Percentiles rank a stretch among this genome's conserved stretches.
Evolutionary conservation across 2,113 vertebrate genomes (phyloP).

Genomic region (Typhlomys cinereus): DNA sequence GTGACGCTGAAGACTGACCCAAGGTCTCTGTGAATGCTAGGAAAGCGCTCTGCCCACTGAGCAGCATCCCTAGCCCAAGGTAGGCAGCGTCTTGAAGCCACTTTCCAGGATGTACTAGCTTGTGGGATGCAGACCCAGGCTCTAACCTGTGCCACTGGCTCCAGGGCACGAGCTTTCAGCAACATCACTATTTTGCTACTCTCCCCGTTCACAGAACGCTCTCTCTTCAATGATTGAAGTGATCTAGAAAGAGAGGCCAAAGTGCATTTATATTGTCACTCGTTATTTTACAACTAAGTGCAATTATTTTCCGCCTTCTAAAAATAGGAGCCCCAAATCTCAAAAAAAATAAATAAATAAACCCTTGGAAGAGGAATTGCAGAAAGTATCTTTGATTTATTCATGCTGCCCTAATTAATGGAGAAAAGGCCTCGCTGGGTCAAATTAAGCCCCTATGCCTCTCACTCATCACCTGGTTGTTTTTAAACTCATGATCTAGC

Average conservation of each 20-base stretch:
- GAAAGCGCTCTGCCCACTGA: neutral
- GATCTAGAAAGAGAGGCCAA: neutral
- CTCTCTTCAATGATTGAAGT: neutral
- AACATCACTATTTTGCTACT: neutral
- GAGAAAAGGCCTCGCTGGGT: neutral
- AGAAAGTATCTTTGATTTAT: conserved; percentile 18
- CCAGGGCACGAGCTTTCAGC: neutral
- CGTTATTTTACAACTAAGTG: neutral
- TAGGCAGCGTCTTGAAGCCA: neutral
- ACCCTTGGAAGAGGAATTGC: neutral
- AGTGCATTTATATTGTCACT: neutral
- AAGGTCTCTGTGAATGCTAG: neutral
- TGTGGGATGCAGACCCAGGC: neutral
- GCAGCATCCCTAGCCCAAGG: too few species aligned
- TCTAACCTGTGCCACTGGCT: neutral
- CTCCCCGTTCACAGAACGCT: neutral
- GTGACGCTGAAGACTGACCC: too few species aligned
- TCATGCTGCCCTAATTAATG: neutral
- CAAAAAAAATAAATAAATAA: too few species aligned
- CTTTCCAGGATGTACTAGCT: neutral
- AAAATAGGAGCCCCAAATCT: neutral
- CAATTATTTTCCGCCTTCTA: neutral
- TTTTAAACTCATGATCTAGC: neutral
- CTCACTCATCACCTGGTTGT: neutral
- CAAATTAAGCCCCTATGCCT: neutral